These are phyloP conservation scores for Apodemia hepburni DNA, from an alignment of 2,888 invertebrate species.

Conservation along the genomic window DNA sequence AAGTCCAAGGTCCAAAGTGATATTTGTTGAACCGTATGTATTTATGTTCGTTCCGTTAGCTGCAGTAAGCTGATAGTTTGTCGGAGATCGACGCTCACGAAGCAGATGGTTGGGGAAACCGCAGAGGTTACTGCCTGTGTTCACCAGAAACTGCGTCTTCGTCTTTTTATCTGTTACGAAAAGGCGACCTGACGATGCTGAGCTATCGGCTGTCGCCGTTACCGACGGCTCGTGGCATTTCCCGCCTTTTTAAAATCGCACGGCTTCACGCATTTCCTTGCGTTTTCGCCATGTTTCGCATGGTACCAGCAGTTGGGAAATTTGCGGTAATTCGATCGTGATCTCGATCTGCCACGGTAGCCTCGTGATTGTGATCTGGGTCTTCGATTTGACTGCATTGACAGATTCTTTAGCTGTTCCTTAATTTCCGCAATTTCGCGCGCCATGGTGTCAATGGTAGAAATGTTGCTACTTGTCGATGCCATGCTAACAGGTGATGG, in stretches of 20 bases:
- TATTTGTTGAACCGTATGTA: conserved; percentile 25
- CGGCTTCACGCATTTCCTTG: too few species aligned
- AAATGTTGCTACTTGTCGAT: not conserved
- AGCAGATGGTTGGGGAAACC: conserved; percentile 25
- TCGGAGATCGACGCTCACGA: conserved; percentile 13
- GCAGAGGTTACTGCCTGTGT: conserved; percentile 21
- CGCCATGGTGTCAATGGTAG: not conserved
- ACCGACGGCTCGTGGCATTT: too few species aligned
- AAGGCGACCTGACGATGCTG: not conserved
- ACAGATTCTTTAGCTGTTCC: not conserved
- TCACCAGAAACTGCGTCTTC: too few species aligned
- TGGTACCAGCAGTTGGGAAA: conserved; percentile 17
- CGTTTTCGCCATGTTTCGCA: too few species aligned
- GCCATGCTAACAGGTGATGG: not conserved
- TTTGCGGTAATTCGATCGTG: conserved; percentile 25
- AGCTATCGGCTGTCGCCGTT: too few species aligned
- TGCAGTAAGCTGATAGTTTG: conserved; percentile 24
- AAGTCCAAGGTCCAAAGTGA: conserved; percentile 24
- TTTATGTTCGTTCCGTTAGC: conserved; percentile 28
- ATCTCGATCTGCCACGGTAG: not conserved
- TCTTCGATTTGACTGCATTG: not conserved
- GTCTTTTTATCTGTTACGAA: not conserved
- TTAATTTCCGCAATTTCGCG: not conserved
- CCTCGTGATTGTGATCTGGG: not conserved
- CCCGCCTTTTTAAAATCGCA: too few species aligned